These are phyloP conservation scores for Drosophila miranda DNA, from an alignment of 1,140 invertebrate genomes.

Conservation along the genomic window DNA sequence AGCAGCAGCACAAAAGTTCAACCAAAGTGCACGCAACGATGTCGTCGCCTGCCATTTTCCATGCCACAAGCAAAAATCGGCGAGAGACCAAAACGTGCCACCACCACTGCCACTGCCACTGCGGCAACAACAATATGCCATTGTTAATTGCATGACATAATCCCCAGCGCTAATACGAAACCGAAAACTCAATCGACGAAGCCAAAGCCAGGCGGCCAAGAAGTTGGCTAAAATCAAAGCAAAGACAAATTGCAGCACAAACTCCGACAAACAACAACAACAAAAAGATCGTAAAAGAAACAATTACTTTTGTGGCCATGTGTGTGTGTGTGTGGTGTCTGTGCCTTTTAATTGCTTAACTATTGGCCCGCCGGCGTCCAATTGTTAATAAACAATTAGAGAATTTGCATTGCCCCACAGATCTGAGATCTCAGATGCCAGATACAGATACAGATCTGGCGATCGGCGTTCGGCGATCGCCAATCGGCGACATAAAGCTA, in stretches of 20 bases:
- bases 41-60: conserved; percentile 25
- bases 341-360: conserved; percentile 77
- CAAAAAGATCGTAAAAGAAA: conserved; percentile 11
- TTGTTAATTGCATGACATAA: conserved; percentile 81
- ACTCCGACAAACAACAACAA: conserved; percentile 33
- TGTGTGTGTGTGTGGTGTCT: conserved; percentile 20
- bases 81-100: conserved; percentile 47
- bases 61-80: conserved; percentile 41
- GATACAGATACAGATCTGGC: conserved; percentile 41
- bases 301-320: conserved; percentile 6
- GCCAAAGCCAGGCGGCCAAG: conserved; percentile 20
- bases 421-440: conserved; percentile 30
- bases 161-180: conserved; percentile 69
- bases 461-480: conserved; percentile 48
- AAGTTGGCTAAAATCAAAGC: conserved; percentile 53
- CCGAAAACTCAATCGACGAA: conserved; percentile 73
- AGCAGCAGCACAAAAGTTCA: conserved; percentile 53
- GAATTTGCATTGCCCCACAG: conserved; percentile 63
- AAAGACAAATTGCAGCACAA: conserved; percentile 50
- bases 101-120: conserved; percentile 27
- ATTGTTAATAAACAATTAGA: conserved; percentile 78
- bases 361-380: conserved; percentile 61
- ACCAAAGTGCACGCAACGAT: conserved; percentile 71
- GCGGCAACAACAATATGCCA: conserved; percentile 60
- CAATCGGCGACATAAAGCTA: conserved; percentile 59